Conservation (phyloP, 1,140 invertebrate species). For the Trinorchestia longiramus region DNA sequence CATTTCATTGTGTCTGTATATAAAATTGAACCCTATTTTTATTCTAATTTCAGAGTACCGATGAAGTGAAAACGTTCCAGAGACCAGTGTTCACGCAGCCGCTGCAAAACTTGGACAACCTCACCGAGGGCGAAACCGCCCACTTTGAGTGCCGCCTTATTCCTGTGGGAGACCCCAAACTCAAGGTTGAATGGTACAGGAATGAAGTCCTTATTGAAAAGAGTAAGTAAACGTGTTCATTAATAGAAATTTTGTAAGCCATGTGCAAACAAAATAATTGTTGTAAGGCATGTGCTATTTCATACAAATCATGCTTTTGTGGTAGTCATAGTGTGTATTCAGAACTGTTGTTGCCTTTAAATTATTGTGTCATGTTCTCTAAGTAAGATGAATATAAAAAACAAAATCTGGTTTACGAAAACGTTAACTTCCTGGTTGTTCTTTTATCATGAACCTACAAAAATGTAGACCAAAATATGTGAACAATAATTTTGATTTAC, state of each 20-base stretch:
- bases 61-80: conserved; percentile 82
- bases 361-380: not conserved
- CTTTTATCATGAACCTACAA: not conserved
- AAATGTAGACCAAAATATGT: not conserved
- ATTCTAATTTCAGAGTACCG: conserved; percentile 70
- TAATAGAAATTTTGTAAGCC: not conserved
- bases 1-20: not conserved
- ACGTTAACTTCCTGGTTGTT: not conserved
- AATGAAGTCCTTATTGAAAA: conserved; percentile 94
- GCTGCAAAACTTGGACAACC: conserved; percentile 88
- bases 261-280: too few species aligned
- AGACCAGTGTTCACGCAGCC: conserved; percentile 95
- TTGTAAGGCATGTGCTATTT: not conserved
- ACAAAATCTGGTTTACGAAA: not conserved
- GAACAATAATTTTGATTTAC: not conserved
- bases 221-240: conserved; percentile 74
- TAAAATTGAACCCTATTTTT: not conserved
- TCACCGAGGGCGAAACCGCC: conserved; percentile 91
- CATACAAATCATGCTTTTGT: not conserved
- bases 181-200: conserved; percentile 98
- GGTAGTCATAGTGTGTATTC: not conserved
- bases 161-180: conserved; percentile 96
- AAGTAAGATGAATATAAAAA: not conserved
- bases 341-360: not conserved
- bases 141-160: conserved; percentile 97